Evolutionary conservation across 2,113 vertebrate genomes (phyloP), one percentile per base, ranked within the genome.

Genomic region (Melospiza georgiana): DNA sequence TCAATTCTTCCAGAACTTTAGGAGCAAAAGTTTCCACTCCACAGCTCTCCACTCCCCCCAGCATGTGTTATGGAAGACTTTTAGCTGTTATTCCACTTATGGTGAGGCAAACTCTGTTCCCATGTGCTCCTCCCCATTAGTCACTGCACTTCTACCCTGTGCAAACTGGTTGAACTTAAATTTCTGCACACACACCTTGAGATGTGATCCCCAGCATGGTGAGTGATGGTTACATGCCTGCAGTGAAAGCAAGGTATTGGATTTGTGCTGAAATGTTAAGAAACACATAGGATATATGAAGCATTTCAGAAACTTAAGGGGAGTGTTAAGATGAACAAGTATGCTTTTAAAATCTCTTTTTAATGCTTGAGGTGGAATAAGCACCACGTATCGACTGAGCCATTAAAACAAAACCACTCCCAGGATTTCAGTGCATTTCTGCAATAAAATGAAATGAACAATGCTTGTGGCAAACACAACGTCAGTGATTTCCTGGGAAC

Each of bases 1-100:
- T 95, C 84, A 92, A 44, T 97, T 96, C 94, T 89, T 94, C 91
- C 86, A 97, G 80, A 96, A 97, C 89, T 97, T 92, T 27, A 93
- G 77, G 91, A 95, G 92, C 76, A 87, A 91, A 94, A 95, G 86
- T 94, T 95, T 94, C 80, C 73, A 78, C 73, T 93, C 80, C 62
- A 52, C 62, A 75, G 61, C 33, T 46, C n/a, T 41, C 23, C 8
- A 33, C 51, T 69, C 54, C 79, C 31, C 65, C 4, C 48, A 71
- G 0, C 39, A 65, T 71, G 33, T 63, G 57, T 22, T 65, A 65
- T 31, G 35, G 86, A 83, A 89, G 81, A 74, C 49, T 88, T 92
- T 27, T 51, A 48, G 80, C 39, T 90, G 77, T 92, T 68, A 72
- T 92, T 78, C 48, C 41, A 54, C 65, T 77, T 46, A 19, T 1